These are phyloP conservation scores for Drosophila neocordata DNA, from an alignment of 1,140 invertebrate genomes.

Conservation along the genomic window DNA sequence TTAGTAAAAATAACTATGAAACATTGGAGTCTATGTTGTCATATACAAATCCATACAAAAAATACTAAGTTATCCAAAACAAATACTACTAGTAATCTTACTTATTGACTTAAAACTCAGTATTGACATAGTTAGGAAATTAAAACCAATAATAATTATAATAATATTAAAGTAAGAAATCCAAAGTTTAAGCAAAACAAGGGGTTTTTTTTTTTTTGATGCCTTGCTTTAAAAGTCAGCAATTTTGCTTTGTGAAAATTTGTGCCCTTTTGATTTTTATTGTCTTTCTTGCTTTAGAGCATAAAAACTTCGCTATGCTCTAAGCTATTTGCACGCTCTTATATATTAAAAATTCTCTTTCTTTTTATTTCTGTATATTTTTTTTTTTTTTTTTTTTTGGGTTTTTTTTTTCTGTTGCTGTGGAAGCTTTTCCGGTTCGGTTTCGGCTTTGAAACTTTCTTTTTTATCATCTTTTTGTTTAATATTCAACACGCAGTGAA, in stretches of 20 bases:
- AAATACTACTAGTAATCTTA: no score
- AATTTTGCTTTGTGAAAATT: not conserved
- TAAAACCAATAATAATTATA: no score
- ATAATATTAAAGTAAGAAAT: no score
- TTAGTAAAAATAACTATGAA: no score
- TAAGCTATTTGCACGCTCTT: slow-evolving; percentile 24
- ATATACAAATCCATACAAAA: no score
- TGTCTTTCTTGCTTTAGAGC: slow-evolving; percentile 13
- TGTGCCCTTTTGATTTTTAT: not conserved
- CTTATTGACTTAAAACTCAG: no score
- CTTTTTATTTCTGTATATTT: slow-evolving; percentile 27
- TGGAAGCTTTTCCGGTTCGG: slow-evolving; percentile 40
- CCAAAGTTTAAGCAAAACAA: no score
- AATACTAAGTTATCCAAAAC: no score
- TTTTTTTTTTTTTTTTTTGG: slow-evolving; percentile 22
- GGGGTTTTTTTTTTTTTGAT: no score
- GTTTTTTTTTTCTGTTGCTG: slow-evolving; percentile 11
- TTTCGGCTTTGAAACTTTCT: slow-evolving; percentile 59
- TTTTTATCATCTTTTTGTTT: slow-evolving; percentile 39
- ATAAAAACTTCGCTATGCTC: slow-evolving; percentile 24
- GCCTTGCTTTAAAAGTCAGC: not conserved
- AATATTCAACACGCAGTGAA: slow-evolving; percentile 64
- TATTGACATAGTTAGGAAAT: no score
- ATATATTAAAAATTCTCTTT: slow-evolving; percentile 41
- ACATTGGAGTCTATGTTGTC: no score